These are phyloP conservation scores for Ceratitis capitata DNA, from an alignment of 1,140 invertebrate genomes.

Conservation along the genomic window DNA sequence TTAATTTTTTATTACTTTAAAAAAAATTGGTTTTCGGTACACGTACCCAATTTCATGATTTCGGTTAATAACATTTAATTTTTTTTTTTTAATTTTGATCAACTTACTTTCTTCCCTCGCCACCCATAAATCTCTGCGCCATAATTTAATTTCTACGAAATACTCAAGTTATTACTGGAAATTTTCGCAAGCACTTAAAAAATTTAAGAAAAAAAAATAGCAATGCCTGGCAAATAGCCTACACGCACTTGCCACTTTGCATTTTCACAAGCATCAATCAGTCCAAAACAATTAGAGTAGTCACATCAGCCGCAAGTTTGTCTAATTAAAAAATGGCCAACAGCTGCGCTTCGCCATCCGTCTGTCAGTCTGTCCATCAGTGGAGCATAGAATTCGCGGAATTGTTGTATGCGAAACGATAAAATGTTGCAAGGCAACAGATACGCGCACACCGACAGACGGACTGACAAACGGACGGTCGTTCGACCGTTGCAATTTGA, in stretches of 20 bases:
- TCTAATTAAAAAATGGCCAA: constrained; percentile 64
- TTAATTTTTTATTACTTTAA: too few species aligned
- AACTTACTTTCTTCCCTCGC: not conserved
- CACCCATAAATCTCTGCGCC: not conserved
- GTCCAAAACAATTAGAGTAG: constrained; percentile 43
- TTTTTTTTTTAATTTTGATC: too few species aligned
- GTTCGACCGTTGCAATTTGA: constrained; percentile 29
- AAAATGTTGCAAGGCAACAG: constrained; percentile 16
- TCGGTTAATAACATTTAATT: too few species aligned
- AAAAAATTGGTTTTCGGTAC: too few species aligned
- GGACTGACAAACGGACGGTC: too few species aligned
- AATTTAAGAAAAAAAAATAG: too few species aligned
- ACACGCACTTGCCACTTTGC: not conserved
- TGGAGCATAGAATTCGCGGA: constrained; percentile 1
- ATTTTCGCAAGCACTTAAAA: not conserved
- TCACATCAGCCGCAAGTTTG: constrained; percentile 60
- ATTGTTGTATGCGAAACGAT: not conserved
- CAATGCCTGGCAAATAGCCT: not conserved
- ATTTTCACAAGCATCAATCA: constrained; percentile 1
- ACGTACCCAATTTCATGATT: too few species aligned
- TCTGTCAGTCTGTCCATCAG: constrained; percentile 22
- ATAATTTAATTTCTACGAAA: not conserved
- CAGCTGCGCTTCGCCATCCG: constrained; percentile 57
- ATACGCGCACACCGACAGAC: too few species aligned
- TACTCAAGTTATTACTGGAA: not conserved